Evolutionary conservation across 2,113 vertebrate genomes (phyloP), one percentile per base, ranked within the genome.

Genomic region (Oncorhynchus masou): DNA sequence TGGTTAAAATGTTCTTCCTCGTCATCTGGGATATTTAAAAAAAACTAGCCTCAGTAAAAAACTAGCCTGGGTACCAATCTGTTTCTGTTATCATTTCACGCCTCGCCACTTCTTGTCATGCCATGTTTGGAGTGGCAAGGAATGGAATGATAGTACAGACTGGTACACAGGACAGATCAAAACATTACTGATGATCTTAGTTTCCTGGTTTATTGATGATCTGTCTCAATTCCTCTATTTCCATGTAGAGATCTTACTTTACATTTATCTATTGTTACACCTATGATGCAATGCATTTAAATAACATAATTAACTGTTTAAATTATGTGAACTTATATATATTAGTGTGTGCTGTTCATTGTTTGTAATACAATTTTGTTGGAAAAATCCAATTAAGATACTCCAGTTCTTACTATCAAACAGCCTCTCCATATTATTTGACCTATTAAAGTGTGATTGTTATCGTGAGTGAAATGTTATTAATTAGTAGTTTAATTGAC

Each of bases 321-420:
- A 81, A 11, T 45, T 45, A 45, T 45, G 8, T 45, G 9, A 11
- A 11, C 76, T 87, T 87, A 84, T 87, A 83, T 84, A 83, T 84
- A 81, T 85, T 75, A 82, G 81, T 80, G 84, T 83, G 87, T 85
- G 85, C 82, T 84, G 86, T 90, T 85, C 71, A 76, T 22, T 89
- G 86, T 90, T 91, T 89, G 81, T 89, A 80, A 80, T 70, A 81
- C 83, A 83, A 80, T 57, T 6, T 45, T 2, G 9, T 45, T 45
- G 9, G 39, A 45, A 45, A 45, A 11, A 45, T 45, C 39, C 9
- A 11, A 45, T 45, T 2, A 45, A 45, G 39, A 45, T 45, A 9
- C 9, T 4, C 15, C 16, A 4, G 51, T 54, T 15, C 51, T 54
- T 54, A 16, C 12, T 16, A 19, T 54, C 16, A 16, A 19, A 16